Evolutionary conservation across 1,140 invertebrate genomes (phyloP), one percentile per base, ranked within the genome.

Genomic region (Aphelinus atriplicis): DNA sequence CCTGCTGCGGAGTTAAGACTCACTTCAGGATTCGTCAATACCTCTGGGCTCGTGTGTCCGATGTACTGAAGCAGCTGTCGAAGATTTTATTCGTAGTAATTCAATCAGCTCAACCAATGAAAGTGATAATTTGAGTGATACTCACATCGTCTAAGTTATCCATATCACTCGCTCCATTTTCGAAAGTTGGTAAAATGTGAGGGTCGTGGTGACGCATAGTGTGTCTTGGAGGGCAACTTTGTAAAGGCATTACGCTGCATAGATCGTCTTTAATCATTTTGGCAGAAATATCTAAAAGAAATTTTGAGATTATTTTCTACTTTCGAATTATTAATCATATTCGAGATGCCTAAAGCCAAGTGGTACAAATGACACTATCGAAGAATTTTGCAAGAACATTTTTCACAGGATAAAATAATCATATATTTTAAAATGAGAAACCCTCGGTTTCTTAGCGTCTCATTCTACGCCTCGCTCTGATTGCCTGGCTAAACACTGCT

Each of bases 111-210:
- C 48, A 48, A 7, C 7, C 2, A 48, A 58, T 57, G 66, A 82
- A 74, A 79, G 66, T 81, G 51, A 74, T 26, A 79, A 78, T 73
- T 67, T 61, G 47, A 72, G 45, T 50, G 71, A 61, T 79, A 86
- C 91, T 90, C 89, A 97, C 95, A 90, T 98, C 96, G 87, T 98
- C 95, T 62, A 98, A 88, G 86, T 97, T 97, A 87, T 98, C 96
- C 86, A 97, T 91, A 84, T 96, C 95, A 5, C 95, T 93, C 2
- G 95, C 95, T 68, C 93, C 92, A 82, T 96, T 94, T 74, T 93
- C 92, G 79, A 92, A 93, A 57, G 94, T 92, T 0, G 96, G 96
- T 69, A 98, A 88, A 66, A 95, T 87, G 76, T 93, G 91, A 0
- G 93, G 91, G 10, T 88, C 87, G 42, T 94, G 87, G 85, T 94